These are phyloP conservation scores for rat (Rattus norvegicus) DNA, from an alignment of 2,113 vertebrate genomes.

Conservation along the genomic window GRCr8 NC_086024.1:38937001-38937500, in stretches of 20 bases:
- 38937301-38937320: constrained; percentile 77
- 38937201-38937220: constrained; percentile 48
- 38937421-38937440: constrained; percentile 73
- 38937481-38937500: constrained; percentile 19
- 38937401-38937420: constrained; percentile 79
- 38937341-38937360: constrained; percentile 80
- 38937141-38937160: constrained; percentile 62
- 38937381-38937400: constrained; percentile 82
- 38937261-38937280: constrained; percentile 59
- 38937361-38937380: constrained; percentile 80
- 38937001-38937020: neutral
- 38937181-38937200: constrained; percentile 67
- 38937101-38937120: neutral
- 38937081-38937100: neutral
- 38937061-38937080: neutral
- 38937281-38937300: constrained; percentile 77
- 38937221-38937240: constrained; percentile 59
- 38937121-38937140: constrained; percentile 42
- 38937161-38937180: constrained; percentile 66
- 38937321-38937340: constrained; percentile 80
- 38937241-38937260: constrained; percentile 62
- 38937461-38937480: constrained; percentile 20
- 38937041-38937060: neutral
- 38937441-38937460: constrained; percentile 78
- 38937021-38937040: neutral